Conservation (phyloP, 2,113 vertebrate species). For the Jaculus jaculus region DNA sequence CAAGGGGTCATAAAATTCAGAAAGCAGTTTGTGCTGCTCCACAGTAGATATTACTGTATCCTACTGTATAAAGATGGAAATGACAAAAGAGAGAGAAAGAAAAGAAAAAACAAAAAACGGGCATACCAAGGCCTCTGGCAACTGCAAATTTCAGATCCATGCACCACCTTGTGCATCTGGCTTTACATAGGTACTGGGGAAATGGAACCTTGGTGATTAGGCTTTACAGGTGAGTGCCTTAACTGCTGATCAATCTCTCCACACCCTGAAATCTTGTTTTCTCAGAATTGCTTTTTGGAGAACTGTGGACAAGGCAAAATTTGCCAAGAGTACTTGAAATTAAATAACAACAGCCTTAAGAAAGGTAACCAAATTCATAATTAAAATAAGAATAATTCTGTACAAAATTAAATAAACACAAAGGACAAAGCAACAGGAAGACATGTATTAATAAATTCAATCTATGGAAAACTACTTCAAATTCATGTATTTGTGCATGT, state of each 20-base stretch:
- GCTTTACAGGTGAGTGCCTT: too few relatives aligned
- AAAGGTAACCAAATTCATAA: not conserved
- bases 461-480: not conserved
- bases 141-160: too few relatives aligned
- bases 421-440: not conserved
- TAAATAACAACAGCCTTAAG: not conserved
- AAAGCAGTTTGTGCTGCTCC: not conserved
- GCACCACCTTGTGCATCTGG: too few relatives aligned
- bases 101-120: too few relatives aligned
- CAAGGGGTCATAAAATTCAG: not conserved
- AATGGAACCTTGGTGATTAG: too few relatives aligned
- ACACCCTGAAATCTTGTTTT: too few relatives aligned
- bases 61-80: not conserved
- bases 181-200: too few relatives aligned
- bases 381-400: not conserved
- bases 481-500: not conserved
- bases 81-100: not conserved
- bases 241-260: too few relatives aligned
- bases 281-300: too few relatives aligned
- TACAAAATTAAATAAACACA: not conserved
- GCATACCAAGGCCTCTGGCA: too few relatives aligned
- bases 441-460: not conserved
- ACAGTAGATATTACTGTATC: not conserved
- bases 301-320: not conserved
- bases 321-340: not conserved